phyloP scores from a whole-genome alignment of 2,888 invertebrate species.

The Agrotis clavis region DNA sequence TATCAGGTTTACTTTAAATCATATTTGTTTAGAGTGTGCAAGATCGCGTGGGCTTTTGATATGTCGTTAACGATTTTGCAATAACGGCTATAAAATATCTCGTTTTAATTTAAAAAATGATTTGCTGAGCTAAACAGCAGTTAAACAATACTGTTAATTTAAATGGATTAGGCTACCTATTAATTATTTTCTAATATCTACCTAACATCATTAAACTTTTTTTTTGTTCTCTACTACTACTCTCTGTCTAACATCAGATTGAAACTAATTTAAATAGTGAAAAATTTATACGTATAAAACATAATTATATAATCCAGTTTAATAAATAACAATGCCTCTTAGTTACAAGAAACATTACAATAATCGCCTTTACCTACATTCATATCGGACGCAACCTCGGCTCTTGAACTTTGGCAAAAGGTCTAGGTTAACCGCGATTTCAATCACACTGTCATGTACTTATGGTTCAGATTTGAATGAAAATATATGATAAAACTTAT shows the following conservation, averaged over 20 bases:
- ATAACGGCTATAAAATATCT: not conserved
- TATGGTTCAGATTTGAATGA: not conserved
- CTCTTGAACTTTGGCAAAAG: conserved; percentile 49
- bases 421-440: conserved; percentile 45
- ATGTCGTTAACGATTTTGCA: conserved; percentile 20
- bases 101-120: no score
- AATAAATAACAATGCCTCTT: conserved; percentile 17
- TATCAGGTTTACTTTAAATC: not conserved
- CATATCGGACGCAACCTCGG: conserved; percentile 39
- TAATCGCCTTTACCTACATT: conserved; percentile 23
- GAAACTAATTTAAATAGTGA: no score
- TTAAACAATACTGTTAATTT: not conserved
- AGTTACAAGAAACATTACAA: conserved; percentile 30
- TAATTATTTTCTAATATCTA: no score
- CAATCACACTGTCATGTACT: conserved; percentile 5
- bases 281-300: no score
- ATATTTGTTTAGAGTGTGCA: not conserved
- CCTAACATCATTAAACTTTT: no score
- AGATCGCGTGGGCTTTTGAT: not conserved
- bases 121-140: not conserved
- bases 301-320: not conserved
- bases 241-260: no score
- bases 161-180: no score
- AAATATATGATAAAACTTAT: not conserved
- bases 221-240: no score